These are phyloP conservation scores for Dendrolimus pini DNA, from an alignment of 2,888 invertebrate genomes.

Conservation along the genomic window DNA sequence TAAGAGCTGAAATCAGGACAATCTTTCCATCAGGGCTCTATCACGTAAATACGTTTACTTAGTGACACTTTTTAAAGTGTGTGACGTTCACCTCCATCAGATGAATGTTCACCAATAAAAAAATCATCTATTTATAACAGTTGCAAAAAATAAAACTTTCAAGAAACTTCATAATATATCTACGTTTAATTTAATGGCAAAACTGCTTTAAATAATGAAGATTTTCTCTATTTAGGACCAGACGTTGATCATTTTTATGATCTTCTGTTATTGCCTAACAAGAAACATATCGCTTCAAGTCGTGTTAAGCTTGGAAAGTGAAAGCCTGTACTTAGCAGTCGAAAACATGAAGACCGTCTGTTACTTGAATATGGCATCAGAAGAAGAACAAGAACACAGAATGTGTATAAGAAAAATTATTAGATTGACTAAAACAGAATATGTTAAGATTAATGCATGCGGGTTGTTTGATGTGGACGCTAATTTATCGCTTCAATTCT, in stretches of 20 bases:
- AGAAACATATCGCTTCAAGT: background rate
- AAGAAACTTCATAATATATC: too few relatives aligned
- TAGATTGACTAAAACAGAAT: slow-evolving; percentile 14
- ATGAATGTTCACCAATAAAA: too few relatives aligned
- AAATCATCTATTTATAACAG: too few relatives aligned
- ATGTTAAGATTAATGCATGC: slow-evolving; percentile 23
- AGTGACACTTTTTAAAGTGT: too few relatives aligned
- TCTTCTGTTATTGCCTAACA: background rate
- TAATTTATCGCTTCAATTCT: slow-evolving; percentile 17
- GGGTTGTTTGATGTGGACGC: slow-evolving; percentile 25
- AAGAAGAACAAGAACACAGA: slow-evolving; percentile 2
- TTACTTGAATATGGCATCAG: slow-evolving; percentile 4
- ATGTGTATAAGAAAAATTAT: slow-evolving; percentile 19
- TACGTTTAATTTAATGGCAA: too few relatives aligned
- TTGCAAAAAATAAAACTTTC: too few relatives aligned
- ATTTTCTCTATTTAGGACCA: background rate
- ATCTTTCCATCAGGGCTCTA: too few relatives aligned
- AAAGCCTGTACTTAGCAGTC: background rate
- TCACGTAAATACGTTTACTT: too few relatives aligned
- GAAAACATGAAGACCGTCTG: background rate
- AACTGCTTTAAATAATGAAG: too few relatives aligned
- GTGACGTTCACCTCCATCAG: too few relatives aligned
- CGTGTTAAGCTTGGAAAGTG: background rate
- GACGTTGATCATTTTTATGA: background rate
- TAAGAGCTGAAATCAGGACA: too few relatives aligned